Evolutionary conservation across 2,888 invertebrate species (phyloP).

Genomic region (Tridacna gigas): DNA sequence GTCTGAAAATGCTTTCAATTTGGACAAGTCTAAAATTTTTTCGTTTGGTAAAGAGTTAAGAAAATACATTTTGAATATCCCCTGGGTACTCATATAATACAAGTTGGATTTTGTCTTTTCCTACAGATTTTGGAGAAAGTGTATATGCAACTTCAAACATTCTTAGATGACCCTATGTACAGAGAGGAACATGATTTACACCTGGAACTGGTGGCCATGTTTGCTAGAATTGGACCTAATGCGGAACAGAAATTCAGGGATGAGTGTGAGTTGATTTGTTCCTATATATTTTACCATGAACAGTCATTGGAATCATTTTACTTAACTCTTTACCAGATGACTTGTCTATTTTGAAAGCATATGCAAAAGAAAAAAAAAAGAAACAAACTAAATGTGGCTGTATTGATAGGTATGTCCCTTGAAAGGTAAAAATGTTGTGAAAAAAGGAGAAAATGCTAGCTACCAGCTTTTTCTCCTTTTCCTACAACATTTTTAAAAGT

Average conservation of each 20-base stretch:
- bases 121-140: constrained; percentile 85
- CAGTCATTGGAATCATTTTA: too few relatives aligned
- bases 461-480: not conserved
- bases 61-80: not conserved
- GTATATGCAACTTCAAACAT: constrained; percentile 85
- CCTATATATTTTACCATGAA: too few relatives aligned
- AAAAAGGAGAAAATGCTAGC: not conserved
- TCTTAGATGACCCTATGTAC: constrained; percentile 85
- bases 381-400: too few relatives aligned
- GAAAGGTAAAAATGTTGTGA: not conserved
- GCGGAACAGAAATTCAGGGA: constrained; percentile 88
- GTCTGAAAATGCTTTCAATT: too few relatives aligned
- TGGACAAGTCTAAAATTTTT: too few relatives aligned
- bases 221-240: constrained; percentile 88
- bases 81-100: not conserved
- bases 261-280: constrained; percentile 86
- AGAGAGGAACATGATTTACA: constrained; percentile 85
- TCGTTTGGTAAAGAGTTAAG: not conserved
- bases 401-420: too few relatives aligned
- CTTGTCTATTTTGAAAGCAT: too few relatives aligned
- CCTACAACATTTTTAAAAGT: too few relatives aligned
- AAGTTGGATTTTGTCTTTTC: not conserved
- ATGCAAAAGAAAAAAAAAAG: too few relatives aligned
- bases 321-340: too few relatives aligned
- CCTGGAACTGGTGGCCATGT: constrained; percentile 88